Percentiles rank a stretch among this genome's conserved stretches.
These are phyloP conservation scores for Poecilia velifera DNA, from an alignment of 2,797 vertebrate genomes.

Conservation along the genomic window DNA sequence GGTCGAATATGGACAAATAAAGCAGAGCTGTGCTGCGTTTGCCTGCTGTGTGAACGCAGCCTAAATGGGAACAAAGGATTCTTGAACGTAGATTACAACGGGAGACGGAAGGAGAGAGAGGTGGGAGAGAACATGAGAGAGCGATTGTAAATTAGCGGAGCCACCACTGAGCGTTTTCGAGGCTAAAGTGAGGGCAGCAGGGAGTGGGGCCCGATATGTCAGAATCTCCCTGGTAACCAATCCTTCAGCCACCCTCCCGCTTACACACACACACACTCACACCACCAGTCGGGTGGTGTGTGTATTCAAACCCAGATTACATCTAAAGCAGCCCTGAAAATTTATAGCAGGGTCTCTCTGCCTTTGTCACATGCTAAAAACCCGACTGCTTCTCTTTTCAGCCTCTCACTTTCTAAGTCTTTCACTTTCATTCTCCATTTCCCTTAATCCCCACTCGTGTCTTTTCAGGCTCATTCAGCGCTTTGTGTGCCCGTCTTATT, in stretches of 20 bases:
- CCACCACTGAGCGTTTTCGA: conserved; percentile 70
- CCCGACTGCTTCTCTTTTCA: conserved; percentile 32
- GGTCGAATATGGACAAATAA: too few relatives aligned
- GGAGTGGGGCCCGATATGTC: conserved; percentile 81
- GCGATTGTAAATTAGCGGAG: conserved; percentile 78
- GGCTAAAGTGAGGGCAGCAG: conserved; percentile 85
- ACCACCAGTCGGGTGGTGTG: conserved; percentile 43
- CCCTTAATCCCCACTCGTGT: conserved; percentile 1
- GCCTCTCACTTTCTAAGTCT: conserved; percentile 27
- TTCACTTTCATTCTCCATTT: conserved; percentile 20
- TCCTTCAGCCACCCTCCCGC: conserved; percentile 74
- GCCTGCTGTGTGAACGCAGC: too few relatives aligned
- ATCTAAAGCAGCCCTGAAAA: conserved; percentile 63
- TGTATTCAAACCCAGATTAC: conserved; percentile 73
- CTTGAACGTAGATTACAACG: conserved; percentile 16
- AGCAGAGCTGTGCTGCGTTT: too few relatives aligned
- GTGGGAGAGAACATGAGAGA: conserved; percentile 28
- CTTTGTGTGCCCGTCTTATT: conserved; percentile 28
- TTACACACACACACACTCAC: conserved; percentile 33
- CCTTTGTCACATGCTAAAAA: conserved; percentile 48
- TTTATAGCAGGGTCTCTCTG: conserved; percentile 47
- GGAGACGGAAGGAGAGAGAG: conserved; percentile 19
- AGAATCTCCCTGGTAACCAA: conserved; percentile 83
- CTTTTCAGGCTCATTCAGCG: conserved; percentile 21
- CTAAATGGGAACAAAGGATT: conserved; percentile 6